Evolutionary conservation across 2,113 vertebrate genomes (phyloP).

Genomic region (Empidonax traillii): DNA sequence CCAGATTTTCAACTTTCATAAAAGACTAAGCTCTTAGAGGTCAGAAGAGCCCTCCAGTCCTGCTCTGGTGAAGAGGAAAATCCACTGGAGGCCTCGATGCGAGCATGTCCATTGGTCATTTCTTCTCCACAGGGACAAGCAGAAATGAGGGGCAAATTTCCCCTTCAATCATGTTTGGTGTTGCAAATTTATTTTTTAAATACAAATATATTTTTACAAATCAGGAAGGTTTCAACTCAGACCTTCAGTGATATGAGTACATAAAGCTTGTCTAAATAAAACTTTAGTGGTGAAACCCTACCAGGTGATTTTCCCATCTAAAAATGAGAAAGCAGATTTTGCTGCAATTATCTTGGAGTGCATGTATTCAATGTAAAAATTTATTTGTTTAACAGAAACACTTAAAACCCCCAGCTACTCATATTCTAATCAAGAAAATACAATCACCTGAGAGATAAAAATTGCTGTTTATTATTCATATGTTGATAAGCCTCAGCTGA

Average conservation of each 20-base stretch:
- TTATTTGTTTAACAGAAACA: neutral
- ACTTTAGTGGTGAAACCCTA: neutral
- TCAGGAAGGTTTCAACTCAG: neutral
- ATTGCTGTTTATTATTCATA: constrained; percentile 18
- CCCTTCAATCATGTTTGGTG: neutral
- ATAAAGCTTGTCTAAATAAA: neutral
- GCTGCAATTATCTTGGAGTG: neutral
- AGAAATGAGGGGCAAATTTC: neutral
- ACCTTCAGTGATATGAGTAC: neutral
- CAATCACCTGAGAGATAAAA: neutral
- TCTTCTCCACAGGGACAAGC: neutral
- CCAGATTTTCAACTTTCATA: neutral
- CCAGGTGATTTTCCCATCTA: neutral
- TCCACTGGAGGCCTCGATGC: fast-evolving
- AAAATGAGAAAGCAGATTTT: neutral
- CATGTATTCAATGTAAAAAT: neutral
- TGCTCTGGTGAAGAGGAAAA: neutral
- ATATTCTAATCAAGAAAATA: constrained; percentile 14
- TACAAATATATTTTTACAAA: neutral
- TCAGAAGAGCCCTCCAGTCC: neutral
- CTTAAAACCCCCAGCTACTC: neutral
- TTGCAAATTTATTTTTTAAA: neutral
- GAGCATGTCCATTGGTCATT: neutral
- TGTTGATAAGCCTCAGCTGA: neutral
- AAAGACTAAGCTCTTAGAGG: neutral